These are phyloP conservation scores for Coelopa pilipes DNA, from an alignment of 2,888 invertebrate species.

Conservation along the genomic window DNA sequence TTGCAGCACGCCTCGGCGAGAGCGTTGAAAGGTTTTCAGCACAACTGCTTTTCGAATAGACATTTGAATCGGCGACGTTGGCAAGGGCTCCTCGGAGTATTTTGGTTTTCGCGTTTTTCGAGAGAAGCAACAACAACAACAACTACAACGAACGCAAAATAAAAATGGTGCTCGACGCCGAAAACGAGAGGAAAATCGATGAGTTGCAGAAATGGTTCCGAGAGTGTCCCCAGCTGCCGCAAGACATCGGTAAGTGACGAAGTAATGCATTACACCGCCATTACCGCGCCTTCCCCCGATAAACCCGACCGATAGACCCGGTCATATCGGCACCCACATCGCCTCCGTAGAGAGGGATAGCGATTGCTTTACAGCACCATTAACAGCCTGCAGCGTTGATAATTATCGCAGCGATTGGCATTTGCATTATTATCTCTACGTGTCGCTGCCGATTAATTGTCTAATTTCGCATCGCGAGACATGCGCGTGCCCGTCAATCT, in stretches of 20 bases:
- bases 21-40: neutral
- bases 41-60: too few species aligned
- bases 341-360: neutral
- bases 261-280: too few species aligned
- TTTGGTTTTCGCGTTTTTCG: too few species aligned
- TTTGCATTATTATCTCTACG: slow-evolving; percentile 15
- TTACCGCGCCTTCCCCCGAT: too few species aligned
- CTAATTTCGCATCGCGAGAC: neutral
- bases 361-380: neutral
- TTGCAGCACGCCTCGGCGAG: neutral
- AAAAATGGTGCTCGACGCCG: slow-evolving; percentile 28
- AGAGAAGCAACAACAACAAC: neutral
- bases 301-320: too few species aligned
- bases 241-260: slow-evolving; percentile 53
- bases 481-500: neutral
- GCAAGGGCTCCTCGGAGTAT: too few species aligned
- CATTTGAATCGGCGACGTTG: too few species aligned
- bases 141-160: neutral
- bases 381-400: neutral
- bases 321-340: neutral
- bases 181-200: slow-evolving; percentile 51
- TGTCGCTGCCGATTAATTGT: neutral
- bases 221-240: slow-evolving; percentile 53
- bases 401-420: neutral
- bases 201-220: slow-evolving; percentile 55